These are phyloP conservation scores for Ephydatia muelleri DNA, from an alignment of 37 sponge, comb jelly and placozoan genomes.

Conservation along the genomic window DNA sequence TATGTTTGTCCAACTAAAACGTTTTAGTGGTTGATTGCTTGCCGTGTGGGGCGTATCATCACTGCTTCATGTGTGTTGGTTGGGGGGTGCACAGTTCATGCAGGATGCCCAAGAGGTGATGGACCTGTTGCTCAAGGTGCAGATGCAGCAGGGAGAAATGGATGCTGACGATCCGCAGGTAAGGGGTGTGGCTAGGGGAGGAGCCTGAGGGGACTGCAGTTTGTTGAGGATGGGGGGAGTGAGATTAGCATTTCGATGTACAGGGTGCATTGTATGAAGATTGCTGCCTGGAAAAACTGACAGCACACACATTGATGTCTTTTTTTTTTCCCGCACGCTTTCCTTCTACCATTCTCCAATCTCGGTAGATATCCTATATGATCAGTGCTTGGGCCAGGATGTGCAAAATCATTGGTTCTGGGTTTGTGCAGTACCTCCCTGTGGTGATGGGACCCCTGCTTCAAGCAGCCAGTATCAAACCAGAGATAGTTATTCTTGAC, in stretches of 20 bases:
- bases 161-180: slow-evolving; percentile 88
- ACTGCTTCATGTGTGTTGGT: background rate
- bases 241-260: background rate
- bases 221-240: background rate
- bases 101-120: slow-evolving; percentile 96
- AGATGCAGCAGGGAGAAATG: slow-evolving; percentile 81
- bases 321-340: background rate
- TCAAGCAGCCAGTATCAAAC: slow-evolving; percentile 88
- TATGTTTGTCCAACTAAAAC: background rate
- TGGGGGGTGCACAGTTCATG: slow-evolving; percentile 73
- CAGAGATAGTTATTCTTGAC: slow-evolving; percentile 93
- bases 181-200: no score
- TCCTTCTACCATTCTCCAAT: no score
- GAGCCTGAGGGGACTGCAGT: no score
- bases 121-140: slow-evolving; percentile 90
- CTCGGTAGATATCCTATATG: slow-evolving; percentile 91
- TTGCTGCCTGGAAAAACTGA: no score
- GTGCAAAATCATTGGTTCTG: slow-evolving; percentile 94
- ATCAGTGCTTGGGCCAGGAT: slow-evolving; percentile 98
- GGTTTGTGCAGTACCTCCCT: slow-evolving; percentile 93
- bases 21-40: background rate
- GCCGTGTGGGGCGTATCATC: background rate
- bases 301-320: background rate
- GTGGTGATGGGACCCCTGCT: slow-evolving; percentile 94
- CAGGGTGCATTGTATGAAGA: no score